A percentile compares a stretch with the other conserved stretches of the same genome.
phyloP scores from a whole-genome alignment of 2,797 vertebrate species.

The Pipistrellus kuhlii region DNA sequence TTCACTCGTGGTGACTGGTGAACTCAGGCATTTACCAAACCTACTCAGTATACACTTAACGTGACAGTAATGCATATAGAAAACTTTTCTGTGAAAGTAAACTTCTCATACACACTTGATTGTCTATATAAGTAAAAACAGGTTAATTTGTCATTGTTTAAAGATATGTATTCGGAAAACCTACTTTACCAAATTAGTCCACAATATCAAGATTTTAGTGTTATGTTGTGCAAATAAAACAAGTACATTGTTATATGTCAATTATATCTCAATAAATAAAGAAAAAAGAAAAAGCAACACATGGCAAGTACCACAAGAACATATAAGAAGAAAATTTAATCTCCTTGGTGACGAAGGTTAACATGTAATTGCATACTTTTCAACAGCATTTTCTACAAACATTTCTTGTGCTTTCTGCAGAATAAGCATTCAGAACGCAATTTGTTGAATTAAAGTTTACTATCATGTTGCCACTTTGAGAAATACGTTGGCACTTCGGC shows the following conservation, averaged over 20 bases:
- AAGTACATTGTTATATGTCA: neutral
- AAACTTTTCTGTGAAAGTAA: neutral
- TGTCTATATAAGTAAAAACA: neutral
- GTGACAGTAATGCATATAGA: neutral
- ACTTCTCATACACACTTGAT: neutral
- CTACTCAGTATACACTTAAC: neutral
- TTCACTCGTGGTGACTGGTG: neutral
- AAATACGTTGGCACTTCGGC: neutral
- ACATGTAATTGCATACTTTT: neutral
- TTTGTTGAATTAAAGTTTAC: neutral
- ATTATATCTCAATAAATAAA: neutral
- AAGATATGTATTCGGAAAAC: neutral
- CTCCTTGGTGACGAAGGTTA: neutral
- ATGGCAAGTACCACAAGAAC: neutral
- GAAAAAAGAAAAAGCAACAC: neutral
- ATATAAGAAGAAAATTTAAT: neutral
- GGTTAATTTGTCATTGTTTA: neutral
- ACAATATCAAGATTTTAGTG: neutral
- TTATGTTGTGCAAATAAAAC: neutral
- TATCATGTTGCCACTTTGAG: slow-evolving; percentile 4
- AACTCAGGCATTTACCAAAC: neutral
- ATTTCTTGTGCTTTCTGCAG: neutral
- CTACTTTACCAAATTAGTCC: neutral
- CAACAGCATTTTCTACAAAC: neutral
- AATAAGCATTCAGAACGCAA: neutral